These are phyloP conservation scores for Channa maculata DNA, from an alignment of 2,113 vertebrate genomes.

Conservation along the genomic window DNA sequence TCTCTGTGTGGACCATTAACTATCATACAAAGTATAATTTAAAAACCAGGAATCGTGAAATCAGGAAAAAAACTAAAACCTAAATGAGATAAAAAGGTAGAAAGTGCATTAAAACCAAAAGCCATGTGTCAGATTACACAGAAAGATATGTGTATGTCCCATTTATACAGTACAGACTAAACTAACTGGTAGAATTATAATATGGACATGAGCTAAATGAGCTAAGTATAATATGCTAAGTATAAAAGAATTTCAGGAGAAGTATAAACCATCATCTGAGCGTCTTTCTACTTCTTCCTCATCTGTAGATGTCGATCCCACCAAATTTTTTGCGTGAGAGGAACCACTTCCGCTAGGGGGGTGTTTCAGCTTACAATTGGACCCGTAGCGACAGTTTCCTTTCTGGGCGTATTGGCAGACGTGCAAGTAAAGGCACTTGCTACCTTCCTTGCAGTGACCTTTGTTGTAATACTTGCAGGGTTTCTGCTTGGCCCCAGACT, in stretches of 20 bases:
- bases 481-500: rapidly evolving
- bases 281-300: not conserved
- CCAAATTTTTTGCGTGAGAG: not conserved
- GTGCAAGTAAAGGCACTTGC: conserved; percentile 63
- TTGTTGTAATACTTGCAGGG: conserved; percentile 77
- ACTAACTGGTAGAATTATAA: too few species aligned
- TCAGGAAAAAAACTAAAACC: too few species aligned
- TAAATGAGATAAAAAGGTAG: too few species aligned
- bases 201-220: too few species aligned
- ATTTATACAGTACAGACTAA: not conserved
- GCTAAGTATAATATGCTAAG: too few species aligned
- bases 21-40: too few species aligned
- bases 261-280: too few species aligned
- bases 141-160: not conserved
- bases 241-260: too few species aligned
- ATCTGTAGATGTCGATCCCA: not conserved
- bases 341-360: not conserved
- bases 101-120: too few species aligned
- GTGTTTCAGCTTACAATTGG: conserved; percentile 67
- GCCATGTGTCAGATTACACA: too few species aligned
- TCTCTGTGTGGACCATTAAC: too few species aligned
- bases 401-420: conserved; percentile 68
- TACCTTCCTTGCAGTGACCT: conserved; percentile 52
- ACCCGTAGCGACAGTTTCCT: conserved; percentile 63
- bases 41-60: too few species aligned